Conservation (phyloP, 2,113 vertebrate species). For the Beaufortia kweichowensis region DNA sequence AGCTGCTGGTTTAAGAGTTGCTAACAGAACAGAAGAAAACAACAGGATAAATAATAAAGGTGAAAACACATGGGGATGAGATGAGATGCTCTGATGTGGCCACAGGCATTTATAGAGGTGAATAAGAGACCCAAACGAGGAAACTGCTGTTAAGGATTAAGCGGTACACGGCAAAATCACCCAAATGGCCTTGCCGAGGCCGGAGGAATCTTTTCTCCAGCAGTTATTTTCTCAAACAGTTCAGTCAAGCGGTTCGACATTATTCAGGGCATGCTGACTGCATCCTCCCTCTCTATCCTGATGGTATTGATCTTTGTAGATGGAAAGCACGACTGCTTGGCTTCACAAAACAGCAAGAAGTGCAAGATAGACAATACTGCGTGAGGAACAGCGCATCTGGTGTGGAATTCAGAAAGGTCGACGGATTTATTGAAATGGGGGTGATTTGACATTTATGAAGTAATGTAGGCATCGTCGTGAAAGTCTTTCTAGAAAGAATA, state of each 20-base stretch:
- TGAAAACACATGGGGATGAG: not conserved
- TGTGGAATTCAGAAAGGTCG: conserved; percentile 47
- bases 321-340: conserved; percentile 37
- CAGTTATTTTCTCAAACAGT: conserved; percentile 36
- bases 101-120: conserved; percentile 27
- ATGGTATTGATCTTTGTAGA: conserved; percentile 24
- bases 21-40: not conserved
- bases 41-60: conserved; percentile 15
- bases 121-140: conserved; percentile 27
- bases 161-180: conserved; percentile 29
- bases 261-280: conserved; percentile 37
- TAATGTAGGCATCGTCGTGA: conserved; percentile 36
- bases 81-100: not conserved
- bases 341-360: conserved; percentile 33
- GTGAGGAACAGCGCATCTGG: conserved; percentile 15
- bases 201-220: not conserved
- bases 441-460: conserved; percentile 55
- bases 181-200: conserved; percentile 19
- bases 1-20: conserved; percentile 6
- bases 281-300: conserved; percentile 24
- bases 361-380: conserved; percentile 49
- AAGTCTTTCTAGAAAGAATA: conserved; percentile 30
- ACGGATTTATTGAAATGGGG: conserved; percentile 49
- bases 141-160: conserved; percentile 34
- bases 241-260: conserved; percentile 30